Conservation (phyloP, 2,797 vertebrate genomes). For the Ptychobarbus kaznakovi region DNA sequence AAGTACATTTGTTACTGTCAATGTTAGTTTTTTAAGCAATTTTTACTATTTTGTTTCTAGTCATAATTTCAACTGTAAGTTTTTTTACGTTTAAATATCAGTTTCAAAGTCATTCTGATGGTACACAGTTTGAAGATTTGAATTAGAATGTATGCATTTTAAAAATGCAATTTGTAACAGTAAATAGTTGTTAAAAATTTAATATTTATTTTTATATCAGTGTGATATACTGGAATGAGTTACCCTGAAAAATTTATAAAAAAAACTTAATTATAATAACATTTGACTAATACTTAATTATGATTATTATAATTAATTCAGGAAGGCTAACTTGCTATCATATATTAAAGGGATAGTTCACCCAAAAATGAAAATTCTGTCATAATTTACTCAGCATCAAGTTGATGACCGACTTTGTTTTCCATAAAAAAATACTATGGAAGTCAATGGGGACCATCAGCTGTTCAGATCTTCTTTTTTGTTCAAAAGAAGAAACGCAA, state of each 20-base stretch:
- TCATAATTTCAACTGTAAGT: neutral
- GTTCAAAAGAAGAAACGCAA: too few species aligned
- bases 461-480: too few species aligned
- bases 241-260: neutral
- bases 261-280: neutral
- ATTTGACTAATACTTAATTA: neutral
- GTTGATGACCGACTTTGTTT: neutral
- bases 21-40: neutral
- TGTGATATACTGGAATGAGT: neutral
- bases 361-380: neutral
- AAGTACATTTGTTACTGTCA: neutral
- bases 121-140: neutral
- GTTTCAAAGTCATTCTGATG: neutral
- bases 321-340: neutral
- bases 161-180: neutral
- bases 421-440: neutral
- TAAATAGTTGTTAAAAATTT: neutral
- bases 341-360: neutral
- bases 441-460: neutral
- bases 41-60: neutral
- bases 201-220: neutral
- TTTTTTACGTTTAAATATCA: neutral
- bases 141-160: neutral
- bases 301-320: neutral
- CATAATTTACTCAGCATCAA: neutral